Evolutionary conservation across 1,140 invertebrate species (phyloP).

Genomic region (Micrasema longulum): DNA sequence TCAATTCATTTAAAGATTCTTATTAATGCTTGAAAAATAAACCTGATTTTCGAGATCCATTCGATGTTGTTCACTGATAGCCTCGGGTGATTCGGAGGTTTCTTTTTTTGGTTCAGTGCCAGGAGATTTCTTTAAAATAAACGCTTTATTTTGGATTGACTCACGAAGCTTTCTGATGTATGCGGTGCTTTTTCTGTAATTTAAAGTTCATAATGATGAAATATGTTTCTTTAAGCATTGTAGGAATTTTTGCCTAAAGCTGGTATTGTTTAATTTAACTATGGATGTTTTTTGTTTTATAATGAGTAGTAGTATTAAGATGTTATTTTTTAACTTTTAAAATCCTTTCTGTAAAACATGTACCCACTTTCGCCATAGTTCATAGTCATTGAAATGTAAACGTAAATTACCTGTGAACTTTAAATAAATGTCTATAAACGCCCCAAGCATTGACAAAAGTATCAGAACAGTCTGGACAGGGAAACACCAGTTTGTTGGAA

Average conservation of each 20-base stretch:
- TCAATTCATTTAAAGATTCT: background rate
- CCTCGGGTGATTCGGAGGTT: slow-evolving; percentile 52
- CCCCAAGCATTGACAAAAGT: slow-evolving; percentile 77
- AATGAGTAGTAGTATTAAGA: no score
- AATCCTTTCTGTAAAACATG: no score
- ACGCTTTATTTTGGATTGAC: slow-evolving; percentile 71
- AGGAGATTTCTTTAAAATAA: slow-evolving; percentile 67
- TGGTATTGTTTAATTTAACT: no score
- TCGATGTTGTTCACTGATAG: slow-evolving; percentile 63
- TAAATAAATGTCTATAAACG: slow-evolving; percentile 79
- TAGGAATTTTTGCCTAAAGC: no score
- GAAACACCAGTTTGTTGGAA: slow-evolving; percentile 73
- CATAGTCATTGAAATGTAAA: no score
- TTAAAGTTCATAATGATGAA: slow-evolving; percentile 1
- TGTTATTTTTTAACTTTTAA: no score
- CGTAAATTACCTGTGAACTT: slow-evolving; percentile 71
- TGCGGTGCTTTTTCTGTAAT: slow-evolving; percentile 69
- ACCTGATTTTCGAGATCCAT: slow-evolving; percentile 67
- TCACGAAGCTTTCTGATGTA: slow-evolving; percentile 71
- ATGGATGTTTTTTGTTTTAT: no score
- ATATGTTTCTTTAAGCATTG: no score
- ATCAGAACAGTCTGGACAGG: slow-evolving; percentile 77
- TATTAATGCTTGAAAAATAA: slow-evolving; percentile 22
- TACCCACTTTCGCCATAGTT: no score
- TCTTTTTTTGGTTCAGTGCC: slow-evolving; percentile 60